A percentile compares a stretch with the other conserved stretches of the same genome.
phyloP scores from a whole-genome alignment of 2,797 vertebrate species.

The Danio albolineatus region DNA sequence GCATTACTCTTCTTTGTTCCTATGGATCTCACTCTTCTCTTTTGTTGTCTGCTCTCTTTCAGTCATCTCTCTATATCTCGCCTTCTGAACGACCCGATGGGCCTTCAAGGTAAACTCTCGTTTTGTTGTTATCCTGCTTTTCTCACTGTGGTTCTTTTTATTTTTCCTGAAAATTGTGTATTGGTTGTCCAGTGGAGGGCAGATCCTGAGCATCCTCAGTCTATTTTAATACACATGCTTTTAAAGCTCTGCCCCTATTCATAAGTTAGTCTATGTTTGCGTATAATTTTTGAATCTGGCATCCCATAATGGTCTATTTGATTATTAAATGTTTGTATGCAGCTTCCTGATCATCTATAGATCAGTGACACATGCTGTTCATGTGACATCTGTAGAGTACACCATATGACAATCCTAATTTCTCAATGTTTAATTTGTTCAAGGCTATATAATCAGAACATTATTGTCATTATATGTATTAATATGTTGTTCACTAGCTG shows the following conservation, averaged over 20 bases:
- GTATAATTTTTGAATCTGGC: background rate
- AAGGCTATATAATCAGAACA: background rate
- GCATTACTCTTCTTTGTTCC: conserved; percentile 76
- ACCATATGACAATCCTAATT: background rate
- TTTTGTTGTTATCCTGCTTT: background rate
- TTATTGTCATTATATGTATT: background rate
- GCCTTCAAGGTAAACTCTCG: conserved; percentile 88
- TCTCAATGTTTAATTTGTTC: background rate
- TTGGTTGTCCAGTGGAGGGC: background rate
- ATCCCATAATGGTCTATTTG: background rate
- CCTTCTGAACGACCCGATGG: conserved; percentile 88
- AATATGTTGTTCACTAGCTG: background rate
- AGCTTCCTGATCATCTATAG: conserved; percentile 56
- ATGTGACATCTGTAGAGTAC: conserved; percentile 2
- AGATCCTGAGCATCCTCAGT: conserved; percentile 24
- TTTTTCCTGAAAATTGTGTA: background rate
- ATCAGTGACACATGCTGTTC: conserved; percentile 1
- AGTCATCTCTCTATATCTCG: conserved; percentile 89
- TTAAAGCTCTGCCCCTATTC: background rate
- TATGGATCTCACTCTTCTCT: conserved; percentile 70
- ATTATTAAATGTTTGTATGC: background rate
- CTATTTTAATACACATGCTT: background rate
- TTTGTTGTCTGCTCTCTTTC: conserved; percentile 78
- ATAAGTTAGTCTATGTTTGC: conserved; percentile 1
- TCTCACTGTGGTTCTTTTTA: background rate